Evolutionary conservation across 2,113 vertebrate genomes (phyloP).

Genomic region (Gymnarchus niloticus): DNA sequence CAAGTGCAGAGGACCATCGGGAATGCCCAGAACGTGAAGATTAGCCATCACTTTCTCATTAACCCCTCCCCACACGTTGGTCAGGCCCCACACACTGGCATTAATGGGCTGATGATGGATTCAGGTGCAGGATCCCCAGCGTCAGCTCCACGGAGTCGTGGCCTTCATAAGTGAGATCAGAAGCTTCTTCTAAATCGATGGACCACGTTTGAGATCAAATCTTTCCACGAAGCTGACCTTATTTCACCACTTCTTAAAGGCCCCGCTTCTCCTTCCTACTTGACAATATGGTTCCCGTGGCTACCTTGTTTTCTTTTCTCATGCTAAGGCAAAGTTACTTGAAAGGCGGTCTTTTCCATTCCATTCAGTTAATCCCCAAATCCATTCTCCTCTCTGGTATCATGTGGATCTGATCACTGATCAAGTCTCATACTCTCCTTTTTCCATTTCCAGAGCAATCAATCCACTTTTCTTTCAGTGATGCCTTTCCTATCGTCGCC

Average conservation of each 20-base stretch:
- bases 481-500: neutral
- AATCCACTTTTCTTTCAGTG: neutral
- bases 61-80: neutral
- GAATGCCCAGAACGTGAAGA: neutral
- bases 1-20: neutral
- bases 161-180: neutral
- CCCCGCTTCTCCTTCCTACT: neutral
- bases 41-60: slow-evolving; percentile 18
- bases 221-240: neutral
- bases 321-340: too few relatives aligned
- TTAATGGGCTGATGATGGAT: slow-evolving; percentile 17
- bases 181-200: neutral
- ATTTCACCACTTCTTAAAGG: neutral
- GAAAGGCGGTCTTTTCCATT: neutral
- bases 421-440: neutral
- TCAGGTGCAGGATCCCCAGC: neutral
- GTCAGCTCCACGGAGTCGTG: neutral
- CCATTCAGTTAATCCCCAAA: neutral
- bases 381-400: too few relatives aligned
- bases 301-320: too few relatives aligned
- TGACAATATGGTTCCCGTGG: neutral
- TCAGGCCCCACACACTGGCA: neutral
- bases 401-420: neutral
- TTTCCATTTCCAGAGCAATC: neutral
- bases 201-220: neutral